Percentiles rank a stretch among this genome's conserved stretches.
Evolutionary conservation across 2,797 vertebrate species (phyloP).

Genomic region (Gymnothorax reevesii): DNA sequence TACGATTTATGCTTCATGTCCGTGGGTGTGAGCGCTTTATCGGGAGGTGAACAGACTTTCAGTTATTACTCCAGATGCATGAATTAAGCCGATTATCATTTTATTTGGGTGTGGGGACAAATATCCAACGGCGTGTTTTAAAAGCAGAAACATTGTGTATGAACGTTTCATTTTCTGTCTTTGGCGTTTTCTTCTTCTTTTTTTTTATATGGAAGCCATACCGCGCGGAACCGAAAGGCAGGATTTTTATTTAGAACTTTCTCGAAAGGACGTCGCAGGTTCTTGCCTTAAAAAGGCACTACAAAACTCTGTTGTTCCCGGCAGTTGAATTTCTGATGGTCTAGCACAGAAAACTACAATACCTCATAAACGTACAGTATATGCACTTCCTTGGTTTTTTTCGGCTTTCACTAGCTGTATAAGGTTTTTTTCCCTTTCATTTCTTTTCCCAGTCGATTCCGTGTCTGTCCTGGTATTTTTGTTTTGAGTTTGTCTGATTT

Average conservation of each 20-base stretch:
- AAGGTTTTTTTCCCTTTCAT: not conserved
- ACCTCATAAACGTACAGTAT: constrained; percentile 23
- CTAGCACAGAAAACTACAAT: constrained; percentile 24
- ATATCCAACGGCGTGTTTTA: not conserved
- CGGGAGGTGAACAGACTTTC: constrained; percentile 17
- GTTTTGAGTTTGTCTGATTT: not conserved
- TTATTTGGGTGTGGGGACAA: constrained; percentile 19
- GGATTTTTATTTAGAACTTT: not conserved
- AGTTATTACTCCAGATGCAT: constrained; percentile 13
- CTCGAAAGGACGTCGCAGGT: not conserved
- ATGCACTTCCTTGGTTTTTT: constrained; percentile 3
- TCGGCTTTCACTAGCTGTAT: not conserved
- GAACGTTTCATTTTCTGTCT: not conserved
- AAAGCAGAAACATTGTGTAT: not conserved
- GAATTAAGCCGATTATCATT: not conserved
- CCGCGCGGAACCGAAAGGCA: constrained; percentile 10
- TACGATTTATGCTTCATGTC: constrained; percentile 6
- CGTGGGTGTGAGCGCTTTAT: constrained; percentile 15
- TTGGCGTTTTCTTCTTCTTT: not conserved
- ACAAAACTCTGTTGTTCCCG: not conserved
- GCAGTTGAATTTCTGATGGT: not conserved
- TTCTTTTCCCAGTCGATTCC: not conserved
- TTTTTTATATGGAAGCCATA: constrained; percentile 10
- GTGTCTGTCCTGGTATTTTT: not conserved
- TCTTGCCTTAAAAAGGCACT: not conserved